Base-by-base conservation (phyloP, 1,140 invertebrate genomes). In the Papilio helenus region DNA sequence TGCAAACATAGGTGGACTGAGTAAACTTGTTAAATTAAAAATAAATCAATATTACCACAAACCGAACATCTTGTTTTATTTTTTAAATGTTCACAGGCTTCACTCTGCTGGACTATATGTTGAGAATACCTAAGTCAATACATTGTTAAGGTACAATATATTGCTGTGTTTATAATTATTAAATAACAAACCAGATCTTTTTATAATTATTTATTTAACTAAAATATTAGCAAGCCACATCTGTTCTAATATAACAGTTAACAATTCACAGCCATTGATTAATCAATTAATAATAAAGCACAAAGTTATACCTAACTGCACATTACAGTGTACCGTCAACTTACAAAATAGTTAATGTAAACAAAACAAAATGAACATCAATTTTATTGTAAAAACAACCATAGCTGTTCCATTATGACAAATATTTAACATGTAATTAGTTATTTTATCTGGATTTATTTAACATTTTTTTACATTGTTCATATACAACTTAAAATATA, bases 1-100 rank as follows among this genome's bases (percentile, higher is more conserved):
- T 99, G 99, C 94, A 97, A 97, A 81, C 99, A 99, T 93, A 96
- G 99, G 85, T 99, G 99, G 99, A 99, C 99, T 80, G 99, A 99
- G 95, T 99, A 95, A 97, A 72, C 1, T n/a, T 44, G 5, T 44
- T 23, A 20, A 7, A 44, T 12, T 74, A 74, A 49, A n/a, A 26
- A 74, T 74, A 49, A 74, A 74, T 46, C 1, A 20, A 73, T 26
- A 73, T 46, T 46, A 73, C 23, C n/a, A 34, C 5, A 16, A 68
- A 29, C 12, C 20, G 12, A 61, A 26, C n/a, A n/a, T n/a, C 10
- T 29, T 29, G 26, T 71, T 49, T 42, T 72, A 26, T 71, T 76
- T 18, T 49, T 18, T 18, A 18, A 18, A 49, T 1, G 7, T 18
- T 1, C 7, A 4, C 4, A 4, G 12, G 49, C 39, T 55, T n/a